Conservation (phyloP, 1,140 invertebrate genomes). For the Kradibia gibbosae region DNA sequence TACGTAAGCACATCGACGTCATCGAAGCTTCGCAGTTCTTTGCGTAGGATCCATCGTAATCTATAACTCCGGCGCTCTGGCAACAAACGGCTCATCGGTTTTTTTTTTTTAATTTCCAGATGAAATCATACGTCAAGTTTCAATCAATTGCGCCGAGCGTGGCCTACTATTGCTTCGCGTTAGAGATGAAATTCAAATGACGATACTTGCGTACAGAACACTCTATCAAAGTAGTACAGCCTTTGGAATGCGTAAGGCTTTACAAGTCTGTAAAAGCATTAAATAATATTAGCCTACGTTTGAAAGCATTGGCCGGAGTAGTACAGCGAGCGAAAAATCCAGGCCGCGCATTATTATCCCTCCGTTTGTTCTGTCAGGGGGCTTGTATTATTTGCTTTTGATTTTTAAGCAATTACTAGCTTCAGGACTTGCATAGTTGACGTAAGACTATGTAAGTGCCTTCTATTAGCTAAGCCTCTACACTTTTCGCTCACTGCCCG, state of each 20-base stretch:
- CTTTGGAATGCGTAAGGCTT: constrained; percentile 98
- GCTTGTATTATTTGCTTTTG: no score
- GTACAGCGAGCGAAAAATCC: no score
- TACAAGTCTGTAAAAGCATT: constrained; percentile 77
- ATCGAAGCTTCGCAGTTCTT: background rate
- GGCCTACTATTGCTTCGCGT: constrained; percentile 94
- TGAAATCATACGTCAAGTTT: constrained; percentile 94
- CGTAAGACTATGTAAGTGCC: no score
- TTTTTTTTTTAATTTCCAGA: constrained; percentile 73
- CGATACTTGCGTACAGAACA: constrained; percentile 93
- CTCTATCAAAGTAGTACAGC: constrained; percentile 98
- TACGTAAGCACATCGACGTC: constrained; percentile 66
- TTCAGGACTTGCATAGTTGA: no score
- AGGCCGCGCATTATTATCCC: no score
- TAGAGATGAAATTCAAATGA: constrained; percentile 96
- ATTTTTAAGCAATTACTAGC: no score
- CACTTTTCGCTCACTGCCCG: no score
- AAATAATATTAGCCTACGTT: background rate
- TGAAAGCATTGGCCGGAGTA: no score
- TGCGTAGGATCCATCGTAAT: no score
- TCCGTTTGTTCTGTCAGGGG: no score
- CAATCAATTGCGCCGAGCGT: constrained; percentile 96
- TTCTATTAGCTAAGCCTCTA: no score
- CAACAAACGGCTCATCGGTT: background rate
- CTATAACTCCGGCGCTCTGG: no score